Percentiles rank a stretch among this genome's conserved stretches.
These are phyloP conservation scores for Drosophila setosimentum DNA, from an alignment of 2,888 invertebrate genomes.

Conservation along the genomic window DNA sequence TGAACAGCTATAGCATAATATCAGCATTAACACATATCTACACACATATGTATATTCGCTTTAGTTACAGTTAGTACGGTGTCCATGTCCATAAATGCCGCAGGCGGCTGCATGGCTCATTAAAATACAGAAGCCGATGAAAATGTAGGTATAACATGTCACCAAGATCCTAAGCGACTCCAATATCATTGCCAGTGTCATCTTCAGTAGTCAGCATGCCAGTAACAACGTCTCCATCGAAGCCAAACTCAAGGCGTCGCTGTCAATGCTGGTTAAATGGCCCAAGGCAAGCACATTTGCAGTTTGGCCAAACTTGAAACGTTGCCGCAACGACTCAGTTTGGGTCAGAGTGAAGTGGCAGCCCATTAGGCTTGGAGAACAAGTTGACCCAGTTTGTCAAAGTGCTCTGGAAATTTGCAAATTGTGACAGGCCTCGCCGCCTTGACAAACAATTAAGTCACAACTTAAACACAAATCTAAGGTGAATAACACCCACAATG, in stretches of 20 bases:
- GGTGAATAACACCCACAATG: slow-evolving; percentile 78
- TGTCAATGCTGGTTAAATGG: slow-evolving; percentile 55
- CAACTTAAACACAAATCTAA: slow-evolving; percentile 39
- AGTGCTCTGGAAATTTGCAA: slow-evolving; percentile 41
- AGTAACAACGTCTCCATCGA: slow-evolving; percentile 12
- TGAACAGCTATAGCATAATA: slow-evolving; percentile 25
- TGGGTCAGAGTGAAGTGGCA: slow-evolving; percentile 50
- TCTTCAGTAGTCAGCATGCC: slow-evolving; percentile 24
- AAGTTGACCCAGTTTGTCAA: slow-evolving; percentile 65
- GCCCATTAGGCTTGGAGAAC: slow-evolving; percentile 53
- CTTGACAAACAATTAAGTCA: slow-evolving; percentile 75
- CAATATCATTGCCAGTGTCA: slow-evolving; percentile 56
- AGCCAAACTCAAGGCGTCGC: slow-evolving; percentile 46
- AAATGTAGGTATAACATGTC: slow-evolving; percentile 30
- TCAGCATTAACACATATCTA: slow-evolving; percentile 7
- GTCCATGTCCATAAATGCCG: slow-evolving; percentile 15
- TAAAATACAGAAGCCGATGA: slow-evolving; percentile 25
- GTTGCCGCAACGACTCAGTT: slow-evolving; percentile 40
- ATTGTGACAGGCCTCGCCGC: slow-evolving; percentile 62
- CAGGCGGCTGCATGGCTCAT: slow-evolving; percentile 44
- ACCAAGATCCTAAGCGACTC: slow-evolving; percentile 36
- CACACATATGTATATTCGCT: slow-evolving; percentile 15
- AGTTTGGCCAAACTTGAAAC: slow-evolving; percentile 57
- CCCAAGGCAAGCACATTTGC: slow-evolving; percentile 63
- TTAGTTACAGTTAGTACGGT: slow-evolving; percentile 46